These are phyloP conservation scores for Pavo muticus DNA, from an alignment of 2,113 vertebrate genomes.

Conservation along the genomic window DNA sequence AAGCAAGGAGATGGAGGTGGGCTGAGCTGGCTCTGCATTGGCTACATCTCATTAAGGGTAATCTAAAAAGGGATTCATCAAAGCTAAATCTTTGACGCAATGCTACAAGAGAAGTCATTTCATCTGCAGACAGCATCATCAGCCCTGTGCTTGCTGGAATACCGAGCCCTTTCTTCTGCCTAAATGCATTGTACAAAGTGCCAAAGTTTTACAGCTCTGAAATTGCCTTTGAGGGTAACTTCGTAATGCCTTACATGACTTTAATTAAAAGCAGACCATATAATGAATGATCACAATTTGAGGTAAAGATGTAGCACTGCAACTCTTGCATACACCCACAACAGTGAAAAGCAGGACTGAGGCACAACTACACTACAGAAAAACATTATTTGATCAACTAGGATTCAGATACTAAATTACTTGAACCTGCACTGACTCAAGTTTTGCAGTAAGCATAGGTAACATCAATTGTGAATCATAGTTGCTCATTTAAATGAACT, in stretches of 20 bases:
- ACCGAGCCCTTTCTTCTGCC: not conserved
- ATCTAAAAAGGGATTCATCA: not conserved
- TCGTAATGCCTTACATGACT: not conserved
- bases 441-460: not conserved
- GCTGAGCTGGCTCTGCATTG: not conserved
- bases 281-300: not conserved
- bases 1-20: conserved; percentile 16
- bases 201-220: not conserved
- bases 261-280: not conserved
- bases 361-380: not conserved
- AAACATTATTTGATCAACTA: not conserved
- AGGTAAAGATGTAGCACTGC: not conserved
- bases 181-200: not conserved
- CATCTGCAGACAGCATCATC: not conserved
- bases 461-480: not conserved
- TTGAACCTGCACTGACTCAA: not conserved
- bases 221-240: not conserved
- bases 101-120: not conserved
- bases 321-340: not conserved
- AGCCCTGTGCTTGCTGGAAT: not conserved
- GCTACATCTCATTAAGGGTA: not conserved
- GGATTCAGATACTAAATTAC: not conserved
- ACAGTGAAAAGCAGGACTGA: accelerated
- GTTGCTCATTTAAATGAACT: not conserved
- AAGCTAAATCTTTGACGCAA: not conserved